phyloP scores from a whole-genome alignment of 2,888 invertebrate genomes.

The Dicroscelio sp. region DNA sequence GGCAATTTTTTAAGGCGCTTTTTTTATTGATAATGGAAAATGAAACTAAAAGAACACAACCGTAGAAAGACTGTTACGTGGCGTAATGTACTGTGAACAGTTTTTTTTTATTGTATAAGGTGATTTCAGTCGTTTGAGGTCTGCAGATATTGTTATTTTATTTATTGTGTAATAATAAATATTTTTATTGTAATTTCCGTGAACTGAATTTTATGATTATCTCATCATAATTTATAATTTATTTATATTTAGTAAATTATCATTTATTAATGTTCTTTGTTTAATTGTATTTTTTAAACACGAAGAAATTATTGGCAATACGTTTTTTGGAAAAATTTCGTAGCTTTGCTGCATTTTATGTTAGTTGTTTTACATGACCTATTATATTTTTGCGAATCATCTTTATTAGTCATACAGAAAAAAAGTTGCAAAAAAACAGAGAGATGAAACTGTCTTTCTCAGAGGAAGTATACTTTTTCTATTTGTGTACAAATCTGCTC shows the following conservation, averaged over 20 bases:
- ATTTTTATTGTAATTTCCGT: background rate
- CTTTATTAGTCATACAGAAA: background rate
- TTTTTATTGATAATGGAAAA: slow-evolving; percentile 48
- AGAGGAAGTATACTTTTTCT: background rate
- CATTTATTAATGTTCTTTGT: too few species aligned
- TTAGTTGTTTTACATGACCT: background rate
- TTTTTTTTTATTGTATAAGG: background rate
- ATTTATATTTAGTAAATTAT: too few species aligned
- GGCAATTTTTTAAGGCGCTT: slow-evolving; percentile 43
- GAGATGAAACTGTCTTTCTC: background rate
- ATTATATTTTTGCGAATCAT: background rate
- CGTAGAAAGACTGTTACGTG: slow-evolving; percentile 34
- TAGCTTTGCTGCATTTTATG: background rate
- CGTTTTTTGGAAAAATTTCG: too few species aligned
- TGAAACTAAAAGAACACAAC: slow-evolving; percentile 24
- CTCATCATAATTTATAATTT: too few species aligned
- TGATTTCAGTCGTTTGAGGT: background rate
- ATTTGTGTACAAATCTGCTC: too few species aligned
- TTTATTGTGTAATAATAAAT: slow-evolving; percentile 1
- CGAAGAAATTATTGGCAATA: too few species aligned
- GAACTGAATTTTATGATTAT: too few species aligned
- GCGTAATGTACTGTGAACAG: slow-evolving; percentile 32
- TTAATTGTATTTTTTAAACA: too few species aligned
- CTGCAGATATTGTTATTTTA: background rate
- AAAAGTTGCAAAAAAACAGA: background rate